Conservation (phyloP, 2,888 invertebrate species). For the Mesorhabditis spiculigera region DNA sequence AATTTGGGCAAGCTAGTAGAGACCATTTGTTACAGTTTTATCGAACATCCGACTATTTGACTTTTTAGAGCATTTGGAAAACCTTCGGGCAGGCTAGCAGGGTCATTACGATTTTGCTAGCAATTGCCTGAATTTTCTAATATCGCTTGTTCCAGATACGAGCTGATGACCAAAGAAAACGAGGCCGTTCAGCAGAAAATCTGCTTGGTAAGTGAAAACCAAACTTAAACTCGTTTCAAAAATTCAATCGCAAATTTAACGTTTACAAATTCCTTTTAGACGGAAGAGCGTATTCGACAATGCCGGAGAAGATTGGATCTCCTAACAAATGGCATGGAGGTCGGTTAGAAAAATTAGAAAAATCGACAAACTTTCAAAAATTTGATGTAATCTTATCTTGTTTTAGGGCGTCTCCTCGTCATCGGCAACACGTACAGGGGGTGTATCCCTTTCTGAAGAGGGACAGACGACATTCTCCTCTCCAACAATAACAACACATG, state of each 20-base stretch:
- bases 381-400: too few relatives aligned
- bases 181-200: background rate
- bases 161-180: constrained; percentile 1
- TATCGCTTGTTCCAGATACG: too few relatives aligned
- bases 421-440: background rate
- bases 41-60: too few relatives aligned
- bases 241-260: too few relatives aligned
- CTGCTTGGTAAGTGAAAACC: background rate
- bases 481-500: constrained; percentile 41
- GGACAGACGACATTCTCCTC: constrained; percentile 28
- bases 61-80: too few relatives aligned
- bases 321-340: constrained; percentile 11
- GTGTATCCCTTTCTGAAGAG: constrained; percentile 20
- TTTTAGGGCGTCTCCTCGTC: background rate
- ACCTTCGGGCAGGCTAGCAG: too few relatives aligned
- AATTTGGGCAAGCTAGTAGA: constrained; percentile 67
- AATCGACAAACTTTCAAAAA: too few relatives aligned
- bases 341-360: background rate
- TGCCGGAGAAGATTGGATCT: constrained; percentile 31
- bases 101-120: too few relatives aligned
- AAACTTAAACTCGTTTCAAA: too few relatives aligned
- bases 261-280: constrained; percentile 22
- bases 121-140: too few relatives aligned
- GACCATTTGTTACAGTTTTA: too few relatives aligned
- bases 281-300: constrained; percentile 36